A percentile compares a stretch with the other conserved stretches of the same genome.
Conservation (phyloP, 2,888 invertebrate species). For the Bhutanitis thaidina region DNA sequence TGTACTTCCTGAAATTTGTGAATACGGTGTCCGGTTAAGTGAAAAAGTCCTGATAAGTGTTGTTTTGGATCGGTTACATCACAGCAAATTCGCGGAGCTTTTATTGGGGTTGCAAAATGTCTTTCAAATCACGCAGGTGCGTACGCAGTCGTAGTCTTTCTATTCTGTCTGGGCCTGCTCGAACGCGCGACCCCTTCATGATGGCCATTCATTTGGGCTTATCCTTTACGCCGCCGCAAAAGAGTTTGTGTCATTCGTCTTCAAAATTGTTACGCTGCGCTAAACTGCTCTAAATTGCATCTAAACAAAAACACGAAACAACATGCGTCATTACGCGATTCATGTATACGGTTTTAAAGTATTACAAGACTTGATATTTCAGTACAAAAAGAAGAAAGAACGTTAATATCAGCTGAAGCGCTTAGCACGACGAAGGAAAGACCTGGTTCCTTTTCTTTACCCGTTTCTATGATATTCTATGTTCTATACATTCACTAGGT, state of each 20-base stretch:
- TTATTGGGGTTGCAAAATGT: slow-evolving; percentile 72
- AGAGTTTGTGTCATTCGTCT: slow-evolving; percentile 75
- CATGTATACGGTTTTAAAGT: slow-evolving; percentile 16
- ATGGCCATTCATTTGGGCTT: slow-evolving; percentile 79
- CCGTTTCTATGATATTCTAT: slow-evolving; percentile 21
- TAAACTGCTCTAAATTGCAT: slow-evolving; percentile 56
- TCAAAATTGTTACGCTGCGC: slow-evolving; percentile 58
- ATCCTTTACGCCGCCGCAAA: slow-evolving; percentile 79
- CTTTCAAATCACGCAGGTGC: slow-evolving; percentile 91
- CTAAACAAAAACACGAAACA: slow-evolving; percentile 58
- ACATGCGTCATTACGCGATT: slow-evolving; percentile 34
- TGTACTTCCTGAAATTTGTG: slow-evolving; percentile 62
- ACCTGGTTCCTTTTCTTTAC: neutral
- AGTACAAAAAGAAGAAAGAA: neutral
- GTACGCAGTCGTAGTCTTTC: slow-evolving; percentile 96
- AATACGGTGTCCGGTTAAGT: slow-evolving; percentile 63
- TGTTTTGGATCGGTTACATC: slow-evolving; percentile 73
- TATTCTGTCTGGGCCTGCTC: slow-evolving; percentile 94
- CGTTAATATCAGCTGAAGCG: neutral
- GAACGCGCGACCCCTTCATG: slow-evolving; percentile 81
- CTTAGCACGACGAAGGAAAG: neutral
- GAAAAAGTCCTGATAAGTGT: slow-evolving; percentile 71
- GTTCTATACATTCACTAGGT: slow-evolving; percentile 20
- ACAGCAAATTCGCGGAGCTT: slow-evolving; percentile 63
- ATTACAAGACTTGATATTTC: neutral